A percentile compares a stretch with the other conserved stretches of the same genome.
Conservation (phyloP, 2,888 invertebrate genomes). For the Lapara coniferarum region DNA sequence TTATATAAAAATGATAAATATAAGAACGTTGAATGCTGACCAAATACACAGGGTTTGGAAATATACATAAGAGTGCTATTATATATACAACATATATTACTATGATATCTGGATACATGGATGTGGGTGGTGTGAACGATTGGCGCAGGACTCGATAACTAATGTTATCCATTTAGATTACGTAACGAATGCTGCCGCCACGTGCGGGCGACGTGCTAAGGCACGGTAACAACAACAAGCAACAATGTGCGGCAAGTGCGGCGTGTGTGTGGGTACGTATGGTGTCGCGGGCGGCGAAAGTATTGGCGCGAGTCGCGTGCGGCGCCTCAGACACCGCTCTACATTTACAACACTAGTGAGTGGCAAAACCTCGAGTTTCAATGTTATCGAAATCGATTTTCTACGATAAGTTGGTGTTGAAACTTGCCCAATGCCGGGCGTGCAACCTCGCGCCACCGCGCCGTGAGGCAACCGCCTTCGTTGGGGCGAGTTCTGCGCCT, state of each 20-base stretch:
- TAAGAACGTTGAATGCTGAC: background rate
- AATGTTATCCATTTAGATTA: background rate
- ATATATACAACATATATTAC: background rate
- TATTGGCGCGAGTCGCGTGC: slow-evolving; percentile 25
- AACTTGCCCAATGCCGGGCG: slow-evolving; percentile 56
- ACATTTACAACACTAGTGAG: slow-evolving; percentile 23
- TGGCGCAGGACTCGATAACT: background rate
- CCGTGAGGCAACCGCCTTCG: slow-evolving; percentile 46
- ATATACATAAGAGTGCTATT: too few relatives aligned
- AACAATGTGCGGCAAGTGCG: background rate
- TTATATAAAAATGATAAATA: background rate
- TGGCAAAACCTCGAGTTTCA: slow-evolving; percentile 38
- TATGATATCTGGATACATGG: background rate
- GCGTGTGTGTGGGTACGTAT: background rate
- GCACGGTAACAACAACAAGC: background rate
- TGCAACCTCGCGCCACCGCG: slow-evolving; percentile 50
- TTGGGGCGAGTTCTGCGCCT: background rate
- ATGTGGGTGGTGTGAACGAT: background rate
- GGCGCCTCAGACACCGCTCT: slow-evolving; percentile 16
- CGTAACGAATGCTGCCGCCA: background rate
- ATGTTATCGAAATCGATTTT: slow-evolving; percentile 61
- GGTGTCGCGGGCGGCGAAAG: slow-evolving; percentile 8
- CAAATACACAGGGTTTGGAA: too few relatives aligned
- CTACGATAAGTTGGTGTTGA: slow-evolving; percentile 49
- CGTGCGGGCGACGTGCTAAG: background rate